These are phyloP conservation scores for Meloidogyne floridensis DNA, from an alignment of 1,140 invertebrate genomes.

Conservation along the genomic window DNA sequence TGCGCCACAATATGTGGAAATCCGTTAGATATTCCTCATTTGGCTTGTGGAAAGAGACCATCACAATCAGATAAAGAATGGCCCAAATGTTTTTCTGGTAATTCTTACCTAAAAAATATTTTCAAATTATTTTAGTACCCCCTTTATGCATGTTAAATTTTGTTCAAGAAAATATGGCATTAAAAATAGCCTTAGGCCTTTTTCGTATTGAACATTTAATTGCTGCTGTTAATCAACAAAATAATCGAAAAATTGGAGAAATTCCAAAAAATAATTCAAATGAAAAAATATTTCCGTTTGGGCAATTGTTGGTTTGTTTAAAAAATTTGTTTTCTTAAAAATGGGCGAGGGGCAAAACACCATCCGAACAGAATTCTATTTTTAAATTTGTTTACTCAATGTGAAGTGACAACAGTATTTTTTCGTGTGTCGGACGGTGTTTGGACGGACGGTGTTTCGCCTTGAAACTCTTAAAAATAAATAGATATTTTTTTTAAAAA, in stretches of 20 bases:
- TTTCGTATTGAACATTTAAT: constrained; percentile 10
- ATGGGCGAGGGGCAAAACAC: neutral
- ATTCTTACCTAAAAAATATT: neutral
- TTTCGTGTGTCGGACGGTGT: too few species aligned
- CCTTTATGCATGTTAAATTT: constrained; percentile 25
- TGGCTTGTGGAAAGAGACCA: neutral
- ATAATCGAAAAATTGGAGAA: constrained; percentile 7
- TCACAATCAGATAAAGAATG: neutral
- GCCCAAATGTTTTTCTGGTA: constrained; percentile 16
- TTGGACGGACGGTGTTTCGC: too few species aligned
- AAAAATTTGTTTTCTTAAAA: neutral
- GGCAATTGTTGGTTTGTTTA: neutral
- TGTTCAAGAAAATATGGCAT: constrained; percentile 17
- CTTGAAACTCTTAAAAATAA: neutral
- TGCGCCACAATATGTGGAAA: constrained; percentile 22
- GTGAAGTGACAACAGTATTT: too few species aligned
- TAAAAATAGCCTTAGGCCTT: neutral
- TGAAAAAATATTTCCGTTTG: constrained; percentile 10
- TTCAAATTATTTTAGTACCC: neutral
- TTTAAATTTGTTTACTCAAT: too few species aligned
- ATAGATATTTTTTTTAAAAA: neutral
- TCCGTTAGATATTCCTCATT: neutral
- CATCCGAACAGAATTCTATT: too few species aligned
- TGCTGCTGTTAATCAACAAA: neutral
- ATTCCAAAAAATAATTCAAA: constrained; percentile 10